Evolutionary conservation across 2,113 vertebrate genomes (phyloP), one percentile per base, ranked within the genome.

Genomic region (Pogona vitticeps): DNA sequence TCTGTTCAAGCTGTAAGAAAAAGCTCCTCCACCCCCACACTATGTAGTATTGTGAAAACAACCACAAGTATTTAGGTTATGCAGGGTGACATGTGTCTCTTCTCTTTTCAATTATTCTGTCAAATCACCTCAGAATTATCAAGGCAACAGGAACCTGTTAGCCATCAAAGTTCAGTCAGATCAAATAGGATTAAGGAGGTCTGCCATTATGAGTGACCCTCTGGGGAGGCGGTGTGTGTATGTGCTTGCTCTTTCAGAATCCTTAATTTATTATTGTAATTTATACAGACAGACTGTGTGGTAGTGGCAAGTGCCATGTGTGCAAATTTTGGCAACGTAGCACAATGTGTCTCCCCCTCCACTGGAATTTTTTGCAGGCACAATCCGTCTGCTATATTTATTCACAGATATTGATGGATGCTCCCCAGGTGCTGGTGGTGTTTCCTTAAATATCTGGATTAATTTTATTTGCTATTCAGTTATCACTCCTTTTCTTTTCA

Each of bases 81-180:
- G 85, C 26, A 58, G 20, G 72, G 80, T 90, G 90, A 90, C 65
- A 26, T 36, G 26, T 87, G 40, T 90, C 91, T 89, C 14, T 52
- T 93, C 14, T 31, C 38, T 88, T 91, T 28, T 14, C 42, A 87
- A 82, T 93, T 93, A 91, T 61, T 79, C 26, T 88, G 88, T 83
- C 86, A 86, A 65, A 72, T 59, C 87, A n/a, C 46, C 83, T 88
- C 61, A 83, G 65, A 88, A 58, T 58, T 72, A 78, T 85, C 86
- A 80, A 92, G 59, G 76, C 67, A 82, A 87, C 23, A 91, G 40
- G 33, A 89, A 36, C 40, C 33, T 88, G 21, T 82, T 70, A 83
- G 18, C 56, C 28, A 77, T 26, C 61, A 86, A 72, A 52, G 72
- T 86, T 78, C 80, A 58, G 9, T 28, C 38, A 65, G 83, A n/a